Percentiles rank a stretch among this genome's conserved stretches.
Conservation (phyloP, 2,888 invertebrate species). For the Blastobasis adustella region DNA sequence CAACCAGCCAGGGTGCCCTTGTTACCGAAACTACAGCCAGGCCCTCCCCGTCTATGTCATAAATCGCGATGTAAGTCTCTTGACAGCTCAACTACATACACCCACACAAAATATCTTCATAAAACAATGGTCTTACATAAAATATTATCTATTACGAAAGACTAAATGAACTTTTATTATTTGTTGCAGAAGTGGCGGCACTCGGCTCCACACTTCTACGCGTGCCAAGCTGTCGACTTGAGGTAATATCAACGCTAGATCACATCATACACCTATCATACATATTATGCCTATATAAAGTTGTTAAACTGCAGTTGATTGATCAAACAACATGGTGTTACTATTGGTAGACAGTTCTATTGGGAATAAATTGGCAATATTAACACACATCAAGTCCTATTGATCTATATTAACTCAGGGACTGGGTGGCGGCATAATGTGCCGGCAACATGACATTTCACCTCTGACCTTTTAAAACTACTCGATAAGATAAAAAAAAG, state of each 20-base stretch:
- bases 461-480: slow-evolving; percentile 38
- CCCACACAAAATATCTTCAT: too few species aligned
- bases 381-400: slow-evolving; percentile 53
- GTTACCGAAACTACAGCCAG: slow-evolving; percentile 57
- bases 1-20: slow-evolving; percentile 33
- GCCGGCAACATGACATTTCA: slow-evolving; percentile 40
- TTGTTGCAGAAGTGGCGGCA: slow-evolving; percentile 69
- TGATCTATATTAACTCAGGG: slow-evolving; percentile 52
- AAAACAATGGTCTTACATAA: slow-evolving; percentile 1
- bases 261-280: too few species aligned
- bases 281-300: too few species aligned
- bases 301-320: too few species aligned
- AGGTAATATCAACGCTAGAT: slow-evolving; percentile 33
- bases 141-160: slow-evolving; percentile 4
- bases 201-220: slow-evolving; percentile 63
- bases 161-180: neutral
- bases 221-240: slow-evolving; percentile 59
- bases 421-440: slow-evolving; percentile 34
- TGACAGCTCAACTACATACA: too few species aligned
- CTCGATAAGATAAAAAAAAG: neutral
- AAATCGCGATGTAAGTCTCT: slow-evolving; percentile 58
- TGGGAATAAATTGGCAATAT: slow-evolving; percentile 53
- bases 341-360: slow-evolving; percentile 20
- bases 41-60: slow-evolving; percentile 65
- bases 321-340: neutral